A percentile compares a stretch with the other conserved stretches of the same genome.
Conservation (phyloP, 2,797 vertebrate species). For the Hippocampus kuda region DNA sequence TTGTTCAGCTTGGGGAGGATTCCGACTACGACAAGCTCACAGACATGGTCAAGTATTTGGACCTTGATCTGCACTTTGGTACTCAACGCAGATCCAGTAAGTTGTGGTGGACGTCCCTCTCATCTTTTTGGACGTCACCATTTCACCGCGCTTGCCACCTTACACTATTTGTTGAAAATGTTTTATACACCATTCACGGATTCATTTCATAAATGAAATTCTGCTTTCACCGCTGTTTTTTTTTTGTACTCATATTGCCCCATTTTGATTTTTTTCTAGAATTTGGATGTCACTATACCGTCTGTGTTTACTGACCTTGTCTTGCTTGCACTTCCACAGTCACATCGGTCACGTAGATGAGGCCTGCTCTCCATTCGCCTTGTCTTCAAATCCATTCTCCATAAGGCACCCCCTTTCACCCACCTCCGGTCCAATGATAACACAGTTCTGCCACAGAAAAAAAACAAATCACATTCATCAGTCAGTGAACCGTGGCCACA, state of each 20-base stretch:
- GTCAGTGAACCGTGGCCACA: neutral
- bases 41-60: conserved; percentile 96
- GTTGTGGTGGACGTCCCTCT: conserved; percentile 36
- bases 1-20: conserved; percentile 82
- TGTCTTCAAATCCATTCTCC: conserved; percentile 54
- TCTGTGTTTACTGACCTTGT: conserved; percentile 29
- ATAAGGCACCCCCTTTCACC: conserved; percentile 51
- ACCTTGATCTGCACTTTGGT: conserved; percentile 93
- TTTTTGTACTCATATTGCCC: neutral
- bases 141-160: neutral
- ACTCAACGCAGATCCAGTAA: conserved; percentile 88
- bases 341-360: conserved; percentile 40
- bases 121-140: neutral
- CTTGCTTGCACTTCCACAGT: conserved; percentile 64
- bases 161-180: neutral
- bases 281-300: neutral
- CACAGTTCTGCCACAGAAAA: conserved; percentile 6
- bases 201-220: no score
- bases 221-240: neutral
- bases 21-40: conserved; percentile 94
- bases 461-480: neutral
- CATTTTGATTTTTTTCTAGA: neutral
- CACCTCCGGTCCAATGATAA: conserved; percentile 5
- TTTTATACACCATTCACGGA: neutral
- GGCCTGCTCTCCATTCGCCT: conserved; percentile 56